Percentiles rank a stretch among this genome's conserved stretches.
Evolutionary conservation across 2,888 invertebrate species (phyloP).

Genomic region (Campoletis raptor): DNA sequence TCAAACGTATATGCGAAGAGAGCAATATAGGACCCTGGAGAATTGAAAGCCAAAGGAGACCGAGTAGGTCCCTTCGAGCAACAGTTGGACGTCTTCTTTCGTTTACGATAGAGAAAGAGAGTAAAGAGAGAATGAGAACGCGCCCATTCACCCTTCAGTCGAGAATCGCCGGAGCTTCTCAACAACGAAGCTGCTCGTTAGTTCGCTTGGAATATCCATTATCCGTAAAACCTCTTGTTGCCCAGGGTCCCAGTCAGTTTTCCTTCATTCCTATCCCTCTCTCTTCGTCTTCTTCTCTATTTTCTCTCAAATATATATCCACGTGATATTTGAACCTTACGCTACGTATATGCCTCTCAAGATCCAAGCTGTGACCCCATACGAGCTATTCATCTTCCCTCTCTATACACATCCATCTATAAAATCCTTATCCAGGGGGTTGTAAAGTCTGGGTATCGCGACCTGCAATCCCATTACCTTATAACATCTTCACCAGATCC

Average conservation of each 20-base stretch:
- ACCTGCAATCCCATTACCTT: background rate
- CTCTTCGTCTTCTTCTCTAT: constrained; percentile 3
- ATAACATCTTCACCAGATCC: constrained; percentile 10
- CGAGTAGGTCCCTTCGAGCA: constrained; percentile 44
- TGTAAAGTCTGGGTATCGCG: background rate
- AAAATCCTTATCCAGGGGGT: constrained; percentile 17
- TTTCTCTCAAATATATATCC: constrained; percentile 1
- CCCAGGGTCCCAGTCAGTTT: constrained; percentile 45
- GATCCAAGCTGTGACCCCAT: background rate
- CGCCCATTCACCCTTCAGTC: constrained; percentile 49
- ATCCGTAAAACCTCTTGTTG: constrained; percentile 40
- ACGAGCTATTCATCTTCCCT: constrained; percentile 39
- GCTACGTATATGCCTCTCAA: constrained; percentile 9
- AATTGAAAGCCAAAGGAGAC: constrained; percentile 43
- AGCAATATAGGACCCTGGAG: constrained; percentile 47
- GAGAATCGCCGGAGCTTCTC: constrained; percentile 41
- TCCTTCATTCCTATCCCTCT: constrained; percentile 10
- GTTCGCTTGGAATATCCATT: constrained; percentile 57
- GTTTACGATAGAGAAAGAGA: constrained; percentile 25
- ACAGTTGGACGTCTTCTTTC: constrained; percentile 66
- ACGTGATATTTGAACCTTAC: constrained; percentile 1
- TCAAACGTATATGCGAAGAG: background rate
- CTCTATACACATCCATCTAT: background rate
- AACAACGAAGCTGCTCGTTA: constrained; percentile 44
- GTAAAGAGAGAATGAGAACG: constrained; percentile 41